These are phyloP conservation scores for Microdon myrmicae DNA, from an alignment of 2,888 invertebrate species.

Conservation along the genomic window DNA sequence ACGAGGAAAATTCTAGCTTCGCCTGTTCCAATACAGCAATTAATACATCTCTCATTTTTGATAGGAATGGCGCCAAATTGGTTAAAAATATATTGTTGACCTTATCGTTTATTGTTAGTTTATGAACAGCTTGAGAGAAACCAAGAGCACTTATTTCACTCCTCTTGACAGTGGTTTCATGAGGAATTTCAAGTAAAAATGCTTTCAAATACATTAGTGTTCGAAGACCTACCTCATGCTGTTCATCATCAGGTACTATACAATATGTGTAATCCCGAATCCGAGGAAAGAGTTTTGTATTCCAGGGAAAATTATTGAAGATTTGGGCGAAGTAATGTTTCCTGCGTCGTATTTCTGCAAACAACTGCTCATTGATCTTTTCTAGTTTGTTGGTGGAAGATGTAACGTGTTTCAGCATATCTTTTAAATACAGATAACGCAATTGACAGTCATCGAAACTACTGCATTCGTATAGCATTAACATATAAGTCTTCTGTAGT, in stretches of 20 bases:
- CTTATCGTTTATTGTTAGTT: conserved; percentile 57
- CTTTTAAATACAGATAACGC: conserved; percentile 60
- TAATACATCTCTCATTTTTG: conserved; percentile 51
- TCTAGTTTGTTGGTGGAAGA: background rate
- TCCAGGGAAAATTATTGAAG: conserved; percentile 61
- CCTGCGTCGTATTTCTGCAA: conserved; percentile 18
- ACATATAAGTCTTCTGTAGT: conserved; percentile 59
- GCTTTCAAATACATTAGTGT: conserved; percentile 56
- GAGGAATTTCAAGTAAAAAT: conserved; percentile 54
- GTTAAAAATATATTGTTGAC: conserved; percentile 60
- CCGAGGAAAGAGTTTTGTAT: conserved; percentile 60
- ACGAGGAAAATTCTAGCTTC: conserved; percentile 55
- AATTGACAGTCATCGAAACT: conserved; percentile 61
- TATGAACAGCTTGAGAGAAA: conserved; percentile 61
- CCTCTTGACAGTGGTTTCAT: conserved; percentile 50
- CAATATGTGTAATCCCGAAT: conserved; percentile 60
- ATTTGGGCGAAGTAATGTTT: conserved; percentile 14
- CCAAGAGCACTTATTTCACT: conserved; percentile 58
- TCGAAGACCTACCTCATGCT: conserved; percentile 55
- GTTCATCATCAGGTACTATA: conserved; percentile 17
- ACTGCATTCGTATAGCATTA: conserved; percentile 67
- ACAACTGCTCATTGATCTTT: conserved; percentile 28
- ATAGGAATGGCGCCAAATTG: conserved; percentile 57
- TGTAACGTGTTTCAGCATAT: conserved; percentile 8
- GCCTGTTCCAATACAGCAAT: conserved; percentile 53